Evolutionary conservation across 2,797 vertebrate species (phyloP).

Genomic region (Hirundo rustica): DNA sequence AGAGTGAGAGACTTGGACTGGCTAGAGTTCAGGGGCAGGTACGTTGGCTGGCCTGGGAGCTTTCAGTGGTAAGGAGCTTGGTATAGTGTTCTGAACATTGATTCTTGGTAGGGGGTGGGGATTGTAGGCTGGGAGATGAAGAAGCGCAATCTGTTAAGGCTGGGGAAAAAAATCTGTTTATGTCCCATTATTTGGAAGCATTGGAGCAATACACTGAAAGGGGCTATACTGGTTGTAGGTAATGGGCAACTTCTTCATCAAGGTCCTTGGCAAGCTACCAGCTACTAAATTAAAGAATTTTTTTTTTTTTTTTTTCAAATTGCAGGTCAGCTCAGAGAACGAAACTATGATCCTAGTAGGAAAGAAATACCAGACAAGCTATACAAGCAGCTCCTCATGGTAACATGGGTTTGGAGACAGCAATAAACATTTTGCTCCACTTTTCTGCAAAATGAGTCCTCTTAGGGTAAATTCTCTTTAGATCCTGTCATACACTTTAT

Average conservation of each 20-base stretch:
- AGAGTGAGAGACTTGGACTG: neutral
- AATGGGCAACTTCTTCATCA: neutral
- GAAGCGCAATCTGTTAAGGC: accelerated
- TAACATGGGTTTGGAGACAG: neutral
- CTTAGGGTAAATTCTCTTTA: neutral
- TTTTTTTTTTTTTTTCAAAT: neutral
- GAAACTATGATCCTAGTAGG: neutral
- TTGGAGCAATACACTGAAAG: neutral
- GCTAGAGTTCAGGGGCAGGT: neutral
- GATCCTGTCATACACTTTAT: neutral
- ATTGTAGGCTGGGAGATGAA: neutral
- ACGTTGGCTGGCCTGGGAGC: neutral
- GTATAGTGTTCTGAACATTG: neutral
- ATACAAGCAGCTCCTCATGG: neutral
- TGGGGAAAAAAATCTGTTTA: neutral
- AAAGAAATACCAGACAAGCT: neutral
- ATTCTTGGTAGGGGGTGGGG: neutral
- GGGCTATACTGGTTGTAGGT: neutral
- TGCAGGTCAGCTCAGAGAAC: neutral
- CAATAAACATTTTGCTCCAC: neutral
- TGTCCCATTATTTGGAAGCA: neutral
- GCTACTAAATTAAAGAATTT: neutral
- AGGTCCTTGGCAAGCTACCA: neutral
- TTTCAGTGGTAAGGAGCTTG: neutral
- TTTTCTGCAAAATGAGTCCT: neutral